Percentiles rank a stretch among this genome's conserved stretches.
phyloP scores from a whole-genome alignment of 2,113 vertebrate species.

The Heterochromis multidens region DNA sequence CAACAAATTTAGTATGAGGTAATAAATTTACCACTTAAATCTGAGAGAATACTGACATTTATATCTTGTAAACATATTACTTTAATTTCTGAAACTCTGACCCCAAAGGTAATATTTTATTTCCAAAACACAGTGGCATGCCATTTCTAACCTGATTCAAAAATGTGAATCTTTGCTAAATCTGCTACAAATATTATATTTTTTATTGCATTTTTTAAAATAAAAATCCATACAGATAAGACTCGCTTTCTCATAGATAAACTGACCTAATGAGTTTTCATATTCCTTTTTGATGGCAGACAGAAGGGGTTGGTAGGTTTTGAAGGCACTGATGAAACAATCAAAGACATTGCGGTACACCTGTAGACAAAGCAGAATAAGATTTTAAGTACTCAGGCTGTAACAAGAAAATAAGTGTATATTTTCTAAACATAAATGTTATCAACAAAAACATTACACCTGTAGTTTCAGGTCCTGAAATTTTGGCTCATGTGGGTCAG shows the following conservation, averaged over 20 bases:
- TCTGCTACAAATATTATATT: not conserved
- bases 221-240: not conserved
- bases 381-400: not conserved
- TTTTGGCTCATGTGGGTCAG: conserved; percentile 63
- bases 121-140: not conserved
- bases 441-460: conserved; percentile 55
- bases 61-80: not conserved
- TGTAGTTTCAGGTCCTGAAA: conserved; percentile 79
- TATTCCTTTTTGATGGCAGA: conserved; percentile 85
- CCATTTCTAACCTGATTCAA: not conserved
- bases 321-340: conserved; percentile 83
- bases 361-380: conserved; percentile 61
- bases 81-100: not conserved
- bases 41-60: not conserved
- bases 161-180: not conserved
- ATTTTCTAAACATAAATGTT: not conserved
- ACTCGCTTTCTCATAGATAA: not conserved
- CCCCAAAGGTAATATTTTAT: not conserved
- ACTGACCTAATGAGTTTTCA: conserved; percentile 82
- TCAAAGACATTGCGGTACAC: conserved; percentile 82
- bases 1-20: not conserved
- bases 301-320: conserved; percentile 84
- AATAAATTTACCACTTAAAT: not conserved
- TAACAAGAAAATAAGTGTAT: not conserved
- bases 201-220: not conserved